phyloP scores from a whole-genome alignment of 2,797 vertebrate genomes.

The Huso huso region DNA sequence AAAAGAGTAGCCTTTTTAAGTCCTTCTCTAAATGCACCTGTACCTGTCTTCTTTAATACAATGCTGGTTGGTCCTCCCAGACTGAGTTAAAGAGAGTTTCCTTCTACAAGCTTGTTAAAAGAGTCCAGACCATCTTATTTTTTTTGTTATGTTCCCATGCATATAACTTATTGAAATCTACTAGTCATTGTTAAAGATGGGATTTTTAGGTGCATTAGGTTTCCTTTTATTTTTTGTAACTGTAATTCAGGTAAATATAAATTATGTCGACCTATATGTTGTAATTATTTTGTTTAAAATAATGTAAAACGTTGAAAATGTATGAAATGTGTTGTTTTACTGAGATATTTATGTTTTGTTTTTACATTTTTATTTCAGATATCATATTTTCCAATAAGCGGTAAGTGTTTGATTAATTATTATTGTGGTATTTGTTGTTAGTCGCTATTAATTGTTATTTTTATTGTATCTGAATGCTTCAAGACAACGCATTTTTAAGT shows the following conservation, averaged over 20 bases:
- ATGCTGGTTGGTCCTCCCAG: constrained; percentile 55
- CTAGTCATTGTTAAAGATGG: constrained; percentile 55
- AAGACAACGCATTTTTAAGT: no score
- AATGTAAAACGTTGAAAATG: neutral
- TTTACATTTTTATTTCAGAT: constrained; percentile 44
- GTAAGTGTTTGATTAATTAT: constrained; percentile 36
- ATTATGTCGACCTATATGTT: constrained; percentile 3
- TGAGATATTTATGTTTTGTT: neutral
- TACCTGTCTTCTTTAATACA: constrained; percentile 36
- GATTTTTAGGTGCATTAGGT: constrained; percentile 47
- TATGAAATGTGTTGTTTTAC: neutral
- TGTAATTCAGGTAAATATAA: constrained; percentile 54
- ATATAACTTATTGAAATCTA: constrained; percentile 51
- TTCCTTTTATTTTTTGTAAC: constrained; percentile 47
- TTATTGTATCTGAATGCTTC: no score
- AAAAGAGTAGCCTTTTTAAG: no score
- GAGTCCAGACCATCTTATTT: constrained; percentile 45
- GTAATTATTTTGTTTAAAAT: neutral
- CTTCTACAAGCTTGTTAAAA: constrained; percentile 46
- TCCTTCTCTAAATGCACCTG: no score
- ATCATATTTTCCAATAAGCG: constrained; percentile 36
- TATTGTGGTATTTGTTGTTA: neutral
- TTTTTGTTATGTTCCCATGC: constrained; percentile 48
- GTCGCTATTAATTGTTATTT: neutral
- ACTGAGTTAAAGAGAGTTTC: constrained; percentile 31